phyloP scores from a whole-genome alignment of 2,113 vertebrate genomes.

The Nycticebus coucang region DNA sequence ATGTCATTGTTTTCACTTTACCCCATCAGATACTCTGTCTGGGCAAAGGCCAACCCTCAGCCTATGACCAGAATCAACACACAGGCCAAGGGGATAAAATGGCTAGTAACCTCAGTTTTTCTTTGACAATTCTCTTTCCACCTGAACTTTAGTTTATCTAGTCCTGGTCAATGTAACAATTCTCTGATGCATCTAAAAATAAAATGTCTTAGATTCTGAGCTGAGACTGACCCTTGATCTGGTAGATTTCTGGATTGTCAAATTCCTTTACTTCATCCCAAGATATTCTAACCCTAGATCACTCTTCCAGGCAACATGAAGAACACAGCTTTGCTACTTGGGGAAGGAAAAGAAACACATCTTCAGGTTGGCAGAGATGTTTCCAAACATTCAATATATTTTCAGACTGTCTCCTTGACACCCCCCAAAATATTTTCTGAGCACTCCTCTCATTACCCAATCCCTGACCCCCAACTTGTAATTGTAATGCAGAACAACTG shows the following conservation, averaged over 20 bases:
- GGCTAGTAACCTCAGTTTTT: neutral
- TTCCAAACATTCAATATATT: neutral
- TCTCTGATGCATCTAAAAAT: neutral
- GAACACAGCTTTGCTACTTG: neutral
- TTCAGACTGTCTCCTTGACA: neutral
- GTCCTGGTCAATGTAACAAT: neutral
- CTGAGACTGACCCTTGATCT: neutral
- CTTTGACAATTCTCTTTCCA: neutral
- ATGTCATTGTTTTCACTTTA: neutral
- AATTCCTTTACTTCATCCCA: neutral
- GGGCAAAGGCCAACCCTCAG: neutral
- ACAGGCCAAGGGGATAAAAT: neutral
- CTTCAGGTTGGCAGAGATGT: neutral
- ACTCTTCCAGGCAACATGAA: neutral
- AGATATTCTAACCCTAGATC: neutral
- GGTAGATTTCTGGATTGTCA: neutral
- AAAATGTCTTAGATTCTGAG: neutral
- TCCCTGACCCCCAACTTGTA: neutral
- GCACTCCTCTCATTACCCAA: neutral
- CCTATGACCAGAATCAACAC: neutral
- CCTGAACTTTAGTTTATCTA: neutral
- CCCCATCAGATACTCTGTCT: neutral
- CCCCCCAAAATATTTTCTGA: neutral
- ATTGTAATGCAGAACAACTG: neutral
- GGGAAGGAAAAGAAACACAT: neutral